Percentiles rank a stretch among this genome's conserved stretches.
Evolutionary conservation across 2,797 vertebrate genomes (phyloP).

Genomic region (Scolopax bukidnonensis): DNA sequence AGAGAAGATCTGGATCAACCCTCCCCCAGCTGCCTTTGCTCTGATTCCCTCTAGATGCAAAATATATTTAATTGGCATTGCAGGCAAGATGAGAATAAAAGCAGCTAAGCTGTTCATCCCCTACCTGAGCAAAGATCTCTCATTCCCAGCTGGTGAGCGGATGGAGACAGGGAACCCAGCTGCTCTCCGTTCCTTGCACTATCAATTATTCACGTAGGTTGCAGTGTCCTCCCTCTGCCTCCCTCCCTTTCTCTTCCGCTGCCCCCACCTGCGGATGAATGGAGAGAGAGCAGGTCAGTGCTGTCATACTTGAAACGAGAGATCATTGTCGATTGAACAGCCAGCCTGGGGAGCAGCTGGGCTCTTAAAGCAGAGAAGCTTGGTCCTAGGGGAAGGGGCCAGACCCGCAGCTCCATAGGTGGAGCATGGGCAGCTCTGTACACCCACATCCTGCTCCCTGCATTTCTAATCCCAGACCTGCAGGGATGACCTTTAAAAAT

Average conservation of each 20-base stretch:
- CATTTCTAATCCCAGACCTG: not conserved
- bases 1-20: not conserved
- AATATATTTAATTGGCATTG: conserved; percentile 43
- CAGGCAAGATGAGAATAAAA: conserved; percentile 20
- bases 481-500: conserved; percentile 22
- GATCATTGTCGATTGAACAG: not conserved
- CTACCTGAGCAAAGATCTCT: conserved; percentile 62
- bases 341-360: not conserved
- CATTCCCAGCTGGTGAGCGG: conserved; percentile 61
- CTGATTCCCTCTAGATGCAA: not conserved
- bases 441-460: not conserved
- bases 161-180: conserved; percentile 62
- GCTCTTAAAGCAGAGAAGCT: not conserved
- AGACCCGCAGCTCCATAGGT: not conserved
- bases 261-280: conserved; percentile 57
- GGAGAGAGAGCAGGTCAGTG: not conserved
- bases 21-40: not conserved
- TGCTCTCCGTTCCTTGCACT: conserved; percentile 50
- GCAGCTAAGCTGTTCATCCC: conserved; percentile 37
- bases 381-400: not conserved
- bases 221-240: conserved; percentile 58
- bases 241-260: conserved; percentile 32
- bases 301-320: conserved; percentile 27
- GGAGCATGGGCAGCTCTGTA: not conserved
- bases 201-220: conserved; percentile 74